These are phyloP conservation scores for Bubalus kerabau DNA, from an alignment of 2,113 vertebrate genomes.

Conservation along the genomic window DNA sequence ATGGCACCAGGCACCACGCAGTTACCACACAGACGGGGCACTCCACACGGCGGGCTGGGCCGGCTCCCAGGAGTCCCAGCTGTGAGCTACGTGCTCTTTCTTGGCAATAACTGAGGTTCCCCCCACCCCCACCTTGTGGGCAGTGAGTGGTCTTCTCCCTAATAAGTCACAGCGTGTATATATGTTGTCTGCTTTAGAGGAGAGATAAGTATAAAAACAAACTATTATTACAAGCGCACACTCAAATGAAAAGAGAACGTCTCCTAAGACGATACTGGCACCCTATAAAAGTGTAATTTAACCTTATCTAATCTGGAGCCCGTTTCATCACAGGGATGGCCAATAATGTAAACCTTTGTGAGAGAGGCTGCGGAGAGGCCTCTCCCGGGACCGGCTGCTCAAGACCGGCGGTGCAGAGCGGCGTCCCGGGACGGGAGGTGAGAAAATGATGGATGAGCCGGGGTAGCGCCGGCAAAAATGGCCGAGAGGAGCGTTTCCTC, in stretches of 20 bases:
- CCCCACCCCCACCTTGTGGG: neutral
- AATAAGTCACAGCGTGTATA: neutral
- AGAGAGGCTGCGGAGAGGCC: neutral
- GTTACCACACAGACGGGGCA: constrained; percentile 24
- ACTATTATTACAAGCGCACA: neutral
- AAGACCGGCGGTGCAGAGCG: rapidly evolving
- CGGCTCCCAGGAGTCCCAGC: neutral
- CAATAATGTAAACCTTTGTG: constrained; percentile 31
- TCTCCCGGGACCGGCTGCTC: neutral
- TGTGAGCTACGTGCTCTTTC: neutral
- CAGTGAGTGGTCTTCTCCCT: neutral
- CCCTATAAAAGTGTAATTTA: constrained; percentile 30
- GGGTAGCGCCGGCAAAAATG: constrained; percentile 46
- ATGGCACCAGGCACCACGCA: neutral
- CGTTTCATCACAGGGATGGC: neutral
- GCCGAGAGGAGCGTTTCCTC: constrained; percentile 68
- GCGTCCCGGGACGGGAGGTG: neutral
- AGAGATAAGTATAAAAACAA: neutral
- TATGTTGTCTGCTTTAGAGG: neutral
- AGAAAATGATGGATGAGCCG: constrained; percentile 57
- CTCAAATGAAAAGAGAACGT: neutral
- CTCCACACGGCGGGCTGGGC: neutral
- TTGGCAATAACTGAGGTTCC: neutral
- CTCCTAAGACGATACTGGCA: neutral
- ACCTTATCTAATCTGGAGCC: constrained; percentile 50